Evolutionary conservation across 2,797 vertebrate species (phyloP).

Genomic region (Ispidina lecontei): DNA sequence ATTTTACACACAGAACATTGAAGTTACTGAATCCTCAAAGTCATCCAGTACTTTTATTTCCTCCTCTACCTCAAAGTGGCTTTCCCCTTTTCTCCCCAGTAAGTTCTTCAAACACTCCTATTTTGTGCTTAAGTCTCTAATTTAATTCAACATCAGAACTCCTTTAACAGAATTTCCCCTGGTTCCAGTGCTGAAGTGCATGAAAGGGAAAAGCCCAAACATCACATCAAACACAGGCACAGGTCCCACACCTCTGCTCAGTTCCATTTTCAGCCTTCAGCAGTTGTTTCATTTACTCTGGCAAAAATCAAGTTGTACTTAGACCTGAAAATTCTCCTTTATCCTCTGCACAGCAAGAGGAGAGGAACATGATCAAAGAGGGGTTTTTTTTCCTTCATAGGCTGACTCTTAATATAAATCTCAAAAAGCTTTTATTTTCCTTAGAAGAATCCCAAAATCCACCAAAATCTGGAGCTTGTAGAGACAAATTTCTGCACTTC

Average conservation of each 20-base stretch:
- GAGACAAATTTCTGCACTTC: background rate
- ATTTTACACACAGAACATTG: background rate
- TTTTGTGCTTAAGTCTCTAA: background rate
- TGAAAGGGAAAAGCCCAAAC: background rate
- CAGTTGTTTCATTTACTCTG: background rate
- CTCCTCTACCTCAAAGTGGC: background rate
- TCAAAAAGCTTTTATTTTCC: background rate
- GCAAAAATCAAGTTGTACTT: background rate
- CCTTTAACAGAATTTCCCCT: background rate
- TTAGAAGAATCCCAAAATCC: background rate
- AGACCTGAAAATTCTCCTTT: background rate
- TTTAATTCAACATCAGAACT: background rate
- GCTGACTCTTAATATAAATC: background rate
- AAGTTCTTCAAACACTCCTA: background rate
- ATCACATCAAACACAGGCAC: background rate
- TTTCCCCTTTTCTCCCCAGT: background rate
- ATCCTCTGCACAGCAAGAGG: background rate
- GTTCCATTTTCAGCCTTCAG: background rate
- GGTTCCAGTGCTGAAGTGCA: background rate
- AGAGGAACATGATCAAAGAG: background rate
- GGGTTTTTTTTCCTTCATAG: background rate
- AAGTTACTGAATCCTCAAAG: background rate
- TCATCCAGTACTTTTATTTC: background rate
- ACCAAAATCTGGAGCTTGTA: background rate
- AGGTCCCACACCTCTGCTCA: background rate